Conservation (phyloP, 1,140 invertebrate genomes). For the Bradynema listronoti region DNA sequence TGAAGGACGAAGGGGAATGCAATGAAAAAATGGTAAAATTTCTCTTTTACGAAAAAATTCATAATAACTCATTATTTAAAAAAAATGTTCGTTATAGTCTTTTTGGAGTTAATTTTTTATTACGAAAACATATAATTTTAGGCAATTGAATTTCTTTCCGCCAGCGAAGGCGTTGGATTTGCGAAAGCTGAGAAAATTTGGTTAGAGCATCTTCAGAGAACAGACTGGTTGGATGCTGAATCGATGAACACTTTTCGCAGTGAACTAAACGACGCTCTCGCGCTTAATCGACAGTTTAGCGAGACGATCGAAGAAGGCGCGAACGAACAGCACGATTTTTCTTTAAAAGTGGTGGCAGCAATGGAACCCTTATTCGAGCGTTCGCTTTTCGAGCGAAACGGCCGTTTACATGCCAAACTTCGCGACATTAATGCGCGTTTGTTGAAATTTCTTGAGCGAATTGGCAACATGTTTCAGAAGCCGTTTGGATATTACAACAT, state of each 20-base stretch:
- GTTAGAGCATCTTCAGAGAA: background rate
- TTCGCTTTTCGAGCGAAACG: constrained; percentile 26
- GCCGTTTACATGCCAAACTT: constrained; percentile 17
- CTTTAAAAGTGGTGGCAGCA: constrained; percentile 22
- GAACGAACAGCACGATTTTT: constrained; percentile 13
- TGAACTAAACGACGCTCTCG: constrained; percentile 19
- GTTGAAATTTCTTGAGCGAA: constrained; percentile 21
- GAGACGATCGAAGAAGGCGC: background rate
- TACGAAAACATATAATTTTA: constrained; percentile 3
- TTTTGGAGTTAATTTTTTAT: too few relatives aligned
- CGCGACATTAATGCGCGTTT: background rate
- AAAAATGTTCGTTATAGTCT: too few relatives aligned
- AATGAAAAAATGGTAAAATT: constrained; percentile 11
- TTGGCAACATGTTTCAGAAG: constrained; percentile 22
- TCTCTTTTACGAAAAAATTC: too few relatives aligned
- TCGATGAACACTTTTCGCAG: constrained; percentile 17
- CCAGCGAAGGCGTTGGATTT: constrained; percentile 4
- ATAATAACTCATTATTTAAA: too few relatives aligned
- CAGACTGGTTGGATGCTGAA: constrained; percentile 20
- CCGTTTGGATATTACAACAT: constrained; percentile 21
- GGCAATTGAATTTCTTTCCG: constrained; percentile 1
- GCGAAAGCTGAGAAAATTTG: constrained; percentile 9
- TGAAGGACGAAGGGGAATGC: background rate
- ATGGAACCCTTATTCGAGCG: constrained; percentile 16
- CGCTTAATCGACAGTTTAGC: constrained; percentile 11